Evolutionary conservation across 2,888 invertebrate species (phyloP), one percentile per base, ranked within the genome.

Genomic region (Candidula unifasciata): DNA sequence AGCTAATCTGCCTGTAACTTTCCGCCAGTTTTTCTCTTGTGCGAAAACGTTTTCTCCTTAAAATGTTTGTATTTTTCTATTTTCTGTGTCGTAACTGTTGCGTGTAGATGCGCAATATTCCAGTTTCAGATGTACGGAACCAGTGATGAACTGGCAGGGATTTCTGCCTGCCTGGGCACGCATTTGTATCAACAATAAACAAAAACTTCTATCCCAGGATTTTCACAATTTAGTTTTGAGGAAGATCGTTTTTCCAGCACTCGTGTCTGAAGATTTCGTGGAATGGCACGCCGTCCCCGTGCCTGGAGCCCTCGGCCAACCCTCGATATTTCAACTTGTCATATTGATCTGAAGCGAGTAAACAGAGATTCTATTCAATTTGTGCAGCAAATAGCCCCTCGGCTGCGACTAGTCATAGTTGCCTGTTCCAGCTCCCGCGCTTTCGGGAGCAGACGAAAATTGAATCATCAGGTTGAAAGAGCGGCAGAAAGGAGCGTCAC

Each of bases 301-400:
- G 64, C 33, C 24, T 27, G 27, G 18, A 21, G 79, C n/a, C 66
- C 27, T 37, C 44, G 30, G 6, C 37, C 44, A 24, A 64, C 66
- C 64, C 82, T 37, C 37, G 52, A 71, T 73, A 73, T 81, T 74
- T 73, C 73, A 64, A 82, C 74, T 74, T 74, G 82, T 82, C 74
- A 60, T 82, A 80, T 80, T 84, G 80, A 84, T 80, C 66, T 44
- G 24, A 24, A 18, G 30, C 64, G 74, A 66, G 84, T 76, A 80
- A 84, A 84, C 84, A 84, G 76, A 84, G 66, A 84, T 80, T 80
- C 80, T 79, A 74, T 84, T 80, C 84, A 84, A 84, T 84, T 84
- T 84, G 84, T 54, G 66, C n/a, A 73, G 80, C 74, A 79, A 74
- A 64, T 66, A 80, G 80, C 80, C 60, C 24, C 18, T 33, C 44